Conservation (phyloP, 2,113 vertebrate species). For the Myotis lucifugus region DNA sequence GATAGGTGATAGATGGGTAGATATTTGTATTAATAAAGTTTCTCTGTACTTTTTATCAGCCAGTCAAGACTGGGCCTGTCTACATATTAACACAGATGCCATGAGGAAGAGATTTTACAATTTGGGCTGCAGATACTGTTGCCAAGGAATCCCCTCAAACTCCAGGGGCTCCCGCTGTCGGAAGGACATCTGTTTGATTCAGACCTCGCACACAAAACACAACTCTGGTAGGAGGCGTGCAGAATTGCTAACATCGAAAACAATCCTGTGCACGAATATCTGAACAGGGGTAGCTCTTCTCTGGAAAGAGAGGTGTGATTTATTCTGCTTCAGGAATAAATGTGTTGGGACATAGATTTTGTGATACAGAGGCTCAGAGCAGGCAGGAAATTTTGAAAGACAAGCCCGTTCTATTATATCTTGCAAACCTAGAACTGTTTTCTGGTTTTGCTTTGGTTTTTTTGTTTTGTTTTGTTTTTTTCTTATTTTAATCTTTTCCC, state of each 20-base stretch:
- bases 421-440: not conserved
- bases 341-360: not conserved
- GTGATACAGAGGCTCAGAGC: not conserved
- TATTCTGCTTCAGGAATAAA: not conserved
- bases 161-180: not conserved
- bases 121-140: not conserved
- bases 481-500: not conserved
- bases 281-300: not conserved
- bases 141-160: not conserved
- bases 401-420: not conserved
- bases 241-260: not conserved
- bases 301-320: not conserved
- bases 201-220: not conserved
- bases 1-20: not conserved
- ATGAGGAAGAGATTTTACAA: not conserved
- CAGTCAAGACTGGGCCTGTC: not conserved
- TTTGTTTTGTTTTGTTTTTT: not conserved
- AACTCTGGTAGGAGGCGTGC: not conserved
- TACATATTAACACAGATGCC: not conserved
- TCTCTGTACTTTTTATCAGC: not conserved
- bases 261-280: not conserved
- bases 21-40: not conserved
- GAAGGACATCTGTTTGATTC: not conserved
- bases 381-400: constrained; percentile 36
- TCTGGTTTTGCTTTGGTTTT: not conserved